These are phyloP conservation scores for Caenorhabditis becei DNA, from an alignment of 2,888 invertebrate genomes.

Conservation along the genomic window DNA sequence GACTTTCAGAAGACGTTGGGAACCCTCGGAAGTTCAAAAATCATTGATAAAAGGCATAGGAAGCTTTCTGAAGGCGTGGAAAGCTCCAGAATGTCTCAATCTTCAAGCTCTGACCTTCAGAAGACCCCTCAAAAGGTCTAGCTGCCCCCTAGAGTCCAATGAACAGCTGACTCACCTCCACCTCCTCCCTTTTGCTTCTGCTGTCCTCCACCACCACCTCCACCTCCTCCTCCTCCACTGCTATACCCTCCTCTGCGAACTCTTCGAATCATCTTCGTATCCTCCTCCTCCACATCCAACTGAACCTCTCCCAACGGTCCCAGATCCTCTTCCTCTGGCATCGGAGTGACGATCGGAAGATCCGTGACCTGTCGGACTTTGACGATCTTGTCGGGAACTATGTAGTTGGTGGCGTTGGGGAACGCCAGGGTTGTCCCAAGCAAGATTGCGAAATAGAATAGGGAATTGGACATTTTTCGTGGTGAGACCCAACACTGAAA, in stretches of 20 bases:
- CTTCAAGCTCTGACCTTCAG: too few relatives aligned
- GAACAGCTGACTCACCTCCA: background rate
- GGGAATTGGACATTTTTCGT: constrained; percentile 7
- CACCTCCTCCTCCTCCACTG: background rate
- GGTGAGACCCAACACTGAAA: constrained; percentile 8
- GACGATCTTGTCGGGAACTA: constrained; percentile 12
- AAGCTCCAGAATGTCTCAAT: too few relatives aligned
- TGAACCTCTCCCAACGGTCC: constrained; percentile 44
- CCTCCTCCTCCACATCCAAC: constrained; percentile 47
- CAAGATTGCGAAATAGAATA: background rate
- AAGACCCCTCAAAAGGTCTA: too few relatives aligned
- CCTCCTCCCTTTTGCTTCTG: constrained; percentile 10
- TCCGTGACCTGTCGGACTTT: constrained; percentile 9
- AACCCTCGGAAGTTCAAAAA: too few relatives aligned
- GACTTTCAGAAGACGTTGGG: too few relatives aligned
- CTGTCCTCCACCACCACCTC: background rate
- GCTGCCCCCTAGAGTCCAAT: too few relatives aligned
- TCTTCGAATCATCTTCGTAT: constrained; percentile 27
- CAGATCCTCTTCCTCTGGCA: constrained; percentile 9
- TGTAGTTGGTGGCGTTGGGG: constrained; percentile 15
- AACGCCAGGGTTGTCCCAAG: constrained; percentile 2
- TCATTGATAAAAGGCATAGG: too few relatives aligned
- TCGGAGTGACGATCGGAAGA: background rate
- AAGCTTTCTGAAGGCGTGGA: too few relatives aligned
- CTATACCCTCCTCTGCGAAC: constrained; percentile 37